A percentile compares a stretch with the other conserved stretches of the same genome.
These are phyloP conservation scores for Drosophila malerkotliana DNA, from an alignment of 1,140 invertebrate species.

Conservation along the genomic window DNA sequence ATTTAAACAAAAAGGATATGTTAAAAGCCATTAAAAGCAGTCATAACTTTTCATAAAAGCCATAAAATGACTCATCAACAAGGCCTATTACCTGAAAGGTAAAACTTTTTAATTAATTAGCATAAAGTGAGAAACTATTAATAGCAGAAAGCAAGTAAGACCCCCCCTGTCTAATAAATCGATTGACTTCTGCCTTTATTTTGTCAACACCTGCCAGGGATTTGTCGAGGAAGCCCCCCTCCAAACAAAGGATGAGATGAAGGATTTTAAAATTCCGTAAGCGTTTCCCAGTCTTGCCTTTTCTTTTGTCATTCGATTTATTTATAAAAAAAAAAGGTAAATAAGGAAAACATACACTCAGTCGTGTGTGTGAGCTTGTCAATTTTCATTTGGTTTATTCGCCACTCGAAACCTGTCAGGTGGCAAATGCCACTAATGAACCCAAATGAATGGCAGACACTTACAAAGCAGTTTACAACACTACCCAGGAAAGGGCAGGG, in stretches of 20 bases:
- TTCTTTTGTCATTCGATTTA: constrained; percentile 60
- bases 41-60: constrained; percentile 5
- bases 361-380: constrained; percentile 46
- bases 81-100: constrained; percentile 16
- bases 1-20: neutral
- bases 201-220: constrained; percentile 23
- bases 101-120: constrained; percentile 30
- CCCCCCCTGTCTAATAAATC: constrained; percentile 35
- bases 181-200: constrained; percentile 29
- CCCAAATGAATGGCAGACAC: constrained; percentile 40
- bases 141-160: too few relatives aligned
- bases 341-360: constrained; percentile 9
- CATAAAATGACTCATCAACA: constrained; percentile 23
- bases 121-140: neutral
- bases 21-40: constrained; percentile 7
- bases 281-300: constrained; percentile 44
- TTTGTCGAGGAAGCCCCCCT: neutral
- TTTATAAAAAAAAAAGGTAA: constrained; percentile 26
- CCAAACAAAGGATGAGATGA: constrained; percentile 40
- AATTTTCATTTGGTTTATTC: constrained; percentile 62
- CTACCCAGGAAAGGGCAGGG: constrained; percentile 4
- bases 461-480: constrained; percentile 48
- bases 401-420: constrained; percentile 38
- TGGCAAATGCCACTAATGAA: constrained; percentile 50
- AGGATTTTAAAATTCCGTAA: constrained; percentile 64